A percentile compares a stretch with the other conserved stretches of the same genome.
These are phyloP conservation scores for Ceyx margarethae DNA, from an alignment of 2,113 vertebrate genomes.

Conservation along the genomic window DNA sequence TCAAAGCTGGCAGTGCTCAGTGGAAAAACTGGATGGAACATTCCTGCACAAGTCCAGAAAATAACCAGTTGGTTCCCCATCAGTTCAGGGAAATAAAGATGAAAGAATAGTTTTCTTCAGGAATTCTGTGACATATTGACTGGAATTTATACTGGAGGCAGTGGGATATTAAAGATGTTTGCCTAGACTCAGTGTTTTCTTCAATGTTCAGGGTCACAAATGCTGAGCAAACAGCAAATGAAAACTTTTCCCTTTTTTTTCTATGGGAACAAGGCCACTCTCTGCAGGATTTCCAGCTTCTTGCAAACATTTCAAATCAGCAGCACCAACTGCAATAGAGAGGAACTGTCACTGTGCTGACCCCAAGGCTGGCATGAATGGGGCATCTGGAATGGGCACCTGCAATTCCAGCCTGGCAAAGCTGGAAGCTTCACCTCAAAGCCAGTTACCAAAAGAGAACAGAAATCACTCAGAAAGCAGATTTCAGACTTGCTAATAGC, in stretches of 20 bases:
- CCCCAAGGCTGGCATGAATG: rapidly evolving
- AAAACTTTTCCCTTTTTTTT: neutral
- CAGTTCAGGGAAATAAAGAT: conserved; percentile 21
- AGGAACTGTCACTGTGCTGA: neutral
- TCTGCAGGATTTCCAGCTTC: neutral
- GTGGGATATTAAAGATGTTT: neutral
- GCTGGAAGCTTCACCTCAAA: neutral
- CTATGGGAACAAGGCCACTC: neutral
- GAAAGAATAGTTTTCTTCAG: neutral
- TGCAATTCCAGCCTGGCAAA: neutral
- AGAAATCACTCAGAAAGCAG: neutral
- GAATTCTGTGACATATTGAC: conserved; percentile 7
- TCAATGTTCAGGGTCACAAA: neutral
- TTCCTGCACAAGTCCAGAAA: neutral
- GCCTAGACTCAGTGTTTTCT: neutral
- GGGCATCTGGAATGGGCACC: rapidly evolving
- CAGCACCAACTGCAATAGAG: neutral
- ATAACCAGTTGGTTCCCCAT: neutral
- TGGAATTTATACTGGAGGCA: conserved; percentile 1
- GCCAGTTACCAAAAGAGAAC: neutral
- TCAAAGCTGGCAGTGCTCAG: neutral
- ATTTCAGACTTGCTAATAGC: neutral
- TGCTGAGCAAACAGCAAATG: neutral
- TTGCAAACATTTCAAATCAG: neutral
- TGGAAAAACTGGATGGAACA: neutral